Evolutionary conservation across 2,888 invertebrate species (phyloP), one percentile per base, ranked within the genome.

Genomic region (Endotricha flammealis): DNA sequence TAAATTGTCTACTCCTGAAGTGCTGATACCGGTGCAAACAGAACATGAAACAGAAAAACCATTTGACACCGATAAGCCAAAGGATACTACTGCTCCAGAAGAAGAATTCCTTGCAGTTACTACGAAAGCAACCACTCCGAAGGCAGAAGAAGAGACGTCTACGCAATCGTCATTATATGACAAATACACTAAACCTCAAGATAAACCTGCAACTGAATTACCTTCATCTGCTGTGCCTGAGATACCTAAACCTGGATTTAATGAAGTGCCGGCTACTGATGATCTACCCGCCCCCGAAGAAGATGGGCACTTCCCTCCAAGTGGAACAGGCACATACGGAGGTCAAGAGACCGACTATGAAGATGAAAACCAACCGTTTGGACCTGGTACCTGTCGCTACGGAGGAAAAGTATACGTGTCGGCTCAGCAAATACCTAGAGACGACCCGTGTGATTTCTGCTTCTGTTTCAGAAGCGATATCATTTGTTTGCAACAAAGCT

Each of bases 391-490:
- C 32, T 97, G 97, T 63, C 90, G 96, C 57, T 97, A 96, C 58
- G 95, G 95, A 39, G 96, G 96, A 56, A 95, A 95, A 81, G 92
- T 96, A 30, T 97, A 95, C 73, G 95, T 96, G 25, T 96, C 96
- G 1, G 97, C 97, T 1, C 96, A 97, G 80, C 97, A 97, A 83
- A 96, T 97, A 61, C 96, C 96, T 24, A 89, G 97, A 54, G 95
- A 96, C 56, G 96, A 97, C 85, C 96, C 97, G 12, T 97, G 97
- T 72, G 96, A 97, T 70, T 97, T 97, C 88, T 97, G 97, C 80
- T 97, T 97, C 92, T 97, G 97, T 88, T 97, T 97, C 89, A 91
- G 97, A 75, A 95, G 96, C 71, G 96, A 97, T 67, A 97, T 97
- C 57, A 97, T 97, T 63, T 97, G 97, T 59, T 87, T 97, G 48